Conservation (phyloP, 2,113 vertebrate genomes). For the Ptilonorhynchus violaceus region DNA sequence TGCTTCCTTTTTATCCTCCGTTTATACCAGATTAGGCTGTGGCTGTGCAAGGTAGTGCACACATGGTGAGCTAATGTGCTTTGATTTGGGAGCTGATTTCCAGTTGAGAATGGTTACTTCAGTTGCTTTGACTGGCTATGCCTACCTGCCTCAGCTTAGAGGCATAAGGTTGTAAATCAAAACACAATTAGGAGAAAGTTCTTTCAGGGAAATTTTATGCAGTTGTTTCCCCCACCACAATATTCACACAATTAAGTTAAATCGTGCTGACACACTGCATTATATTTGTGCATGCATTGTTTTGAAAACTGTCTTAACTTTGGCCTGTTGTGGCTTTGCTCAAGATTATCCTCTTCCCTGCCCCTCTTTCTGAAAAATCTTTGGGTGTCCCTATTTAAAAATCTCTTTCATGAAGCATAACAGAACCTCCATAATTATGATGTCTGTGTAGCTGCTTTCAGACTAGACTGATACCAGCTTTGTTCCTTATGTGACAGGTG, state of each 20-base stretch:
- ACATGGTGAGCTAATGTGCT: not conserved
- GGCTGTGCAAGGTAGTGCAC: not conserved
- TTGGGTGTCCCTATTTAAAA: not conserved
- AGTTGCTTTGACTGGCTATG: not conserved
- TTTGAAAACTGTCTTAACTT: not conserved
- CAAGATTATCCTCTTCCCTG: not conserved
- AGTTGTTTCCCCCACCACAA: not conserved
- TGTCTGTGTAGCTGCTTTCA: not conserved
- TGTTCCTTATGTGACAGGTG: not conserved
- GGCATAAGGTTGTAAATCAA: not conserved
- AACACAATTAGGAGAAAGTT: not conserved
- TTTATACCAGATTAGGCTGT: not conserved
- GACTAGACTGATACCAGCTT: not conserved
- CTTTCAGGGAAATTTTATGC: not conserved
- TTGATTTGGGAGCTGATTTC: not conserved
- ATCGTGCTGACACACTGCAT: not conserved
- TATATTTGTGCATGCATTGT: not conserved
- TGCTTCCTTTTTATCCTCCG: not conserved
- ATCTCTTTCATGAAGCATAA: not conserved
- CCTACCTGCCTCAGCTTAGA: not conserved
- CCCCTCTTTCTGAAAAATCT: not conserved
- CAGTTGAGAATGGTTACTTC: not conserved
- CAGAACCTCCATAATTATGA: not conserved
- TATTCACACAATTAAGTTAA: not conserved
- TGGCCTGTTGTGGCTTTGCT: not conserved